Percentiles rank a stretch among this genome's conserved stretches.
These are phyloP conservation scores for Cydia strobilella DNA, from an alignment of 1,140 invertebrate genomes.

Conservation along the genomic window DNA sequence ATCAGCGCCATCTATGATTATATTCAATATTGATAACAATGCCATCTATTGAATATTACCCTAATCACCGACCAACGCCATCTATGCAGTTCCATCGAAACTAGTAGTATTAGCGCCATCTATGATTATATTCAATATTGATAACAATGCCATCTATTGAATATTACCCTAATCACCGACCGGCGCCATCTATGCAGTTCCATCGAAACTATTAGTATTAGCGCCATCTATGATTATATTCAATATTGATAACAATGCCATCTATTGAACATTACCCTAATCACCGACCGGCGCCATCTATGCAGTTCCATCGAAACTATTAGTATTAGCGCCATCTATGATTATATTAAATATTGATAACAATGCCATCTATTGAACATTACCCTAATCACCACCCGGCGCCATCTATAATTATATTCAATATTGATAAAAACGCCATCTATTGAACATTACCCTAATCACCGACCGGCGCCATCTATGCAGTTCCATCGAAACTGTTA, in stretches of 20 bases:
- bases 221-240: background rate
- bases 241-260: too few species aligned
- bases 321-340: background rate
- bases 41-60: background rate
- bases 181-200: background rate
- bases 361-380: too few species aligned
- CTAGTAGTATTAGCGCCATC: background rate
- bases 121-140: background rate
- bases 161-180: background rate
- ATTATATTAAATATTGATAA: too few species aligned
- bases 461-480: too few species aligned
- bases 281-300: background rate
- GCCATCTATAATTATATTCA: too few species aligned
- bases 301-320: background rate
- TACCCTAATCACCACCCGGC: too few species aligned
- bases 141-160: conserved; percentile 6
- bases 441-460: too few species aligned
- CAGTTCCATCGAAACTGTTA: background rate
- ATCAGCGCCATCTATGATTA: conserved; percentile 1
- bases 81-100: background rate
- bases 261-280: background rate
- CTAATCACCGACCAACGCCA: background rate
- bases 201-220: background rate
- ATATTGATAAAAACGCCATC: too few species aligned
- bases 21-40: background rate